phyloP scores from a whole-genome alignment of 1,140 invertebrate species.

The Micrasema minimum region DNA sequence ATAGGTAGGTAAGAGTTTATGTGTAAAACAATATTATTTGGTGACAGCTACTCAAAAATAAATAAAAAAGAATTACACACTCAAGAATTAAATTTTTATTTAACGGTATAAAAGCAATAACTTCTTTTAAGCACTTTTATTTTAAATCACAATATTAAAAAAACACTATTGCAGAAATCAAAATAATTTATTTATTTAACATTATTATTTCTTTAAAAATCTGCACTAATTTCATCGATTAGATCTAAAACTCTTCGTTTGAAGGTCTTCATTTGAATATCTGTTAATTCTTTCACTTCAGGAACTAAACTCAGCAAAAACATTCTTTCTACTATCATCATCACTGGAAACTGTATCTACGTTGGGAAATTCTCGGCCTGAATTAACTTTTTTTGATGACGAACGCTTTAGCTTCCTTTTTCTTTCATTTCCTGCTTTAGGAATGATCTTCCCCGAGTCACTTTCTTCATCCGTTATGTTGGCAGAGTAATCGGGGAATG shows the following conservation, averaged over 20 bases:
- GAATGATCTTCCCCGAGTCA: neutral
- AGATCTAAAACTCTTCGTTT: conserved; percentile 18
- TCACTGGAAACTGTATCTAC: neutral
- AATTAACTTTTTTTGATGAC: neutral
- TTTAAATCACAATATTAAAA: neutral
- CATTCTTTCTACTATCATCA: neutral
- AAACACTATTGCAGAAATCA: neutral
- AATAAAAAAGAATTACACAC: no score
- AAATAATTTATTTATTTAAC: neutral
- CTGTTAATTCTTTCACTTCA: conserved; percentile 4
- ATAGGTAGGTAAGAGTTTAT: no score
- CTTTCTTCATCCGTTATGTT: neutral
- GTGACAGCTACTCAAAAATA: no score
- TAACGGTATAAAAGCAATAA: neutral
- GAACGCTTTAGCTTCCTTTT: neutral
- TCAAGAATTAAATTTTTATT: neutral
- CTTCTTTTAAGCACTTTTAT: neutral
- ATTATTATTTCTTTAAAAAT: no score
- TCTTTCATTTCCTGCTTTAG: neutral
- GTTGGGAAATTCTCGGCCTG: neutral
- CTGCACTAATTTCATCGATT: conserved; percentile 4
- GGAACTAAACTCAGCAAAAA: conserved; percentile 5
- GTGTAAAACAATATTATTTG: no score
- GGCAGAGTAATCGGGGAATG: neutral
- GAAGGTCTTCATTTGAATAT: conserved; percentile 4